Evolutionary conservation across 2,888 invertebrate species (phyloP).

Genomic region (Phyllotreta cruciferae): DNA sequence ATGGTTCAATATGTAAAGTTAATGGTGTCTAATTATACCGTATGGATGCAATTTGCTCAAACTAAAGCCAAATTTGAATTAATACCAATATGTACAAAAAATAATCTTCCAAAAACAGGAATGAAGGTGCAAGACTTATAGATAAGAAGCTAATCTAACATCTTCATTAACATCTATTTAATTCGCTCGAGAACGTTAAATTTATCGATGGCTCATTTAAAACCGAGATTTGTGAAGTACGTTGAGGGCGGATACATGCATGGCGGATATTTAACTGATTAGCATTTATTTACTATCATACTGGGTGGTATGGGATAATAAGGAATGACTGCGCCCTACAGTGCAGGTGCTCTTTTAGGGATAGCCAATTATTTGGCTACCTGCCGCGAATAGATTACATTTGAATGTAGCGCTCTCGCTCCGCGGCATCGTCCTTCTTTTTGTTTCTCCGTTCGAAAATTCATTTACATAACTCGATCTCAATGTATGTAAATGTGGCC

Average conservation of each 20-base stretch:
- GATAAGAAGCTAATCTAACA: no score
- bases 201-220: no score
- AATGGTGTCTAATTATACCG: no score
- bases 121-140: no score
- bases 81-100: no score
- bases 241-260: neutral
- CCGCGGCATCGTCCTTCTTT: neutral
- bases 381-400: slow-evolving; percentile 43
- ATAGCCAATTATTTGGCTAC: slow-evolving; percentile 44
- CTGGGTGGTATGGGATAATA: slow-evolving; percentile 44
- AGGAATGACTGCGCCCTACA: slow-evolving; percentile 42
- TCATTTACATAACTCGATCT: slow-evolving; percentile 37
- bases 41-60: no score
- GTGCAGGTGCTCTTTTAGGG: slow-evolving; percentile 44
- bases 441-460: slow-evolving; percentile 22
- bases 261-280: slow-evolving; percentile 13
- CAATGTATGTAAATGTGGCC: slow-evolving; percentile 25
- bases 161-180: no score
- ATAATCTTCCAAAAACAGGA: no score
- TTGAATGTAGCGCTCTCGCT: slow-evolving; percentile 38
- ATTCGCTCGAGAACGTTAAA: no score
- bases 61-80: no score
- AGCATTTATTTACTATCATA: slow-evolving; percentile 31
- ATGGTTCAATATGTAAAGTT: no score
- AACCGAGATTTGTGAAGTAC: no score